Evolutionary conservation across 2,888 invertebrate species (phyloP).

Genomic region (Physocephala rufipes): DNA sequence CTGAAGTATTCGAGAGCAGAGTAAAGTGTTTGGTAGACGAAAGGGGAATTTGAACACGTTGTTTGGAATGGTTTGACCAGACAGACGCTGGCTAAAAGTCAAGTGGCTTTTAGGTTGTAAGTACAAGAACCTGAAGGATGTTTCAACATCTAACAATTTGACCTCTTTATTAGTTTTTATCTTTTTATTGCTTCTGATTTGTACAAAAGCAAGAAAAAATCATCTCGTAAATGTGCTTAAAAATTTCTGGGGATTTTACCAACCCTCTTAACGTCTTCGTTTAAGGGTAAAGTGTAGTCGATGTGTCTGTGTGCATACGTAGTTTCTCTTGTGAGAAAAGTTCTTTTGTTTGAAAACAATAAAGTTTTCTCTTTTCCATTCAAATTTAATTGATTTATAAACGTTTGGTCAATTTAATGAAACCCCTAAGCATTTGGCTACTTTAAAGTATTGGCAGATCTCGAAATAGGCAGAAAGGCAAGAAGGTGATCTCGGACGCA

Average conservation of each 20-base stretch:
- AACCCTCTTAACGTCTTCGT: background rate
- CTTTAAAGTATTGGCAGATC: constrained; percentile 11
- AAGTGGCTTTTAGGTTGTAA: constrained; percentile 26
- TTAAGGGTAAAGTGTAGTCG: constrained; percentile 2
- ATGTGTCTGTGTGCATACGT: background rate
- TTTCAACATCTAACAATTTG: constrained; percentile 14
- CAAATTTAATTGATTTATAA: constrained; percentile 45
- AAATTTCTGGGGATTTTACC: background rate
- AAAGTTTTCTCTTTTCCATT: constrained; percentile 18
- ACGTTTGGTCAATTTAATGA: constrained; percentile 42
- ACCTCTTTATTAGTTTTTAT: background rate
- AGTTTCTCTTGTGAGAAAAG: background rate
- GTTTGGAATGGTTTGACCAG: constrained; percentile 8
- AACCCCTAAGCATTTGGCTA: background rate
- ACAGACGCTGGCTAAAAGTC: constrained; percentile 31
- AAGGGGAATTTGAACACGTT: constrained; percentile 21
- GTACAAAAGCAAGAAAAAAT: background rate
- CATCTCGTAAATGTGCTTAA: background rate
- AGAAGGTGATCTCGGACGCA: background rate
- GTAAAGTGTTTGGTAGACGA: background rate
- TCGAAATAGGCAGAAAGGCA: background rate
- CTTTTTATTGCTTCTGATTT: constrained; percentile 6
- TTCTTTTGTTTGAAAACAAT: constrained; percentile 11
- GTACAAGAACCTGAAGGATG: background rate
- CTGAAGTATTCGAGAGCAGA: background rate